Base-by-base conservation (phyloP, 2,113 vertebrate genomes). In the Plecturocebus donacophilus region DNA sequence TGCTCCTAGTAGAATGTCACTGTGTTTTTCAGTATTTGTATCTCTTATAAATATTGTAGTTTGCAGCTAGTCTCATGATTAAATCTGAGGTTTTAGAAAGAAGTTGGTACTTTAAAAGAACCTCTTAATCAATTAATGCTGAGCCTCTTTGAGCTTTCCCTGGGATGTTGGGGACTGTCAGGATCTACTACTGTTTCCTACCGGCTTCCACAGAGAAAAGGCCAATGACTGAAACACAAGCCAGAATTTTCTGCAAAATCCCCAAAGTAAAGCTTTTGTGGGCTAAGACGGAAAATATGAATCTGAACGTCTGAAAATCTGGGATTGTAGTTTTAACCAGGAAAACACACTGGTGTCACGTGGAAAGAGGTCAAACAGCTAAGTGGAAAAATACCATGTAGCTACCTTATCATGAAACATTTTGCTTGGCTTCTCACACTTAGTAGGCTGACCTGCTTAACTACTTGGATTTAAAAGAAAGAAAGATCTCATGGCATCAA, bases 241-340 rank as follows among this genome's bases (percentile, higher is more conserved):
- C 38, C 89, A 94, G 40, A 82, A 45, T 32, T 64, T 95, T 82
- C 89, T 75, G 56, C 38, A 95, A 81, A 84, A 85, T 30, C 32
- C 61, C 54, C 66, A 35, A 93, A 94, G 68, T 47, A 83, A 94
- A 81, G 49, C 49, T 4, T 20, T 85, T 97, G 96, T 52, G 91
- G 20, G 19, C 20, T 47, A 95, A 86, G 38, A 94, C 4, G 90
- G 97, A 98, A 98, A 98, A 87, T 87, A 27, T 91, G 91, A 95
- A 94, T 96, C 81, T 87, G 97, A 95, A 90, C 85, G 85, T 91
- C 82, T 96, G 95, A 98, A 52, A 87, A 97, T 93, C 45, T 96
- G 94, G 81, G 93, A 98, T 91, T 93, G 75, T 93, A 52, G 45
- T 86, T 92, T 98, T 92, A 95, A 89, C 87, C 82, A 94, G 27